A percentile compares a stretch with the other conserved stretches of the same genome.
Conservation (phyloP, 2,113 vertebrate species). For the Mohoua ochrocephala region DNA sequence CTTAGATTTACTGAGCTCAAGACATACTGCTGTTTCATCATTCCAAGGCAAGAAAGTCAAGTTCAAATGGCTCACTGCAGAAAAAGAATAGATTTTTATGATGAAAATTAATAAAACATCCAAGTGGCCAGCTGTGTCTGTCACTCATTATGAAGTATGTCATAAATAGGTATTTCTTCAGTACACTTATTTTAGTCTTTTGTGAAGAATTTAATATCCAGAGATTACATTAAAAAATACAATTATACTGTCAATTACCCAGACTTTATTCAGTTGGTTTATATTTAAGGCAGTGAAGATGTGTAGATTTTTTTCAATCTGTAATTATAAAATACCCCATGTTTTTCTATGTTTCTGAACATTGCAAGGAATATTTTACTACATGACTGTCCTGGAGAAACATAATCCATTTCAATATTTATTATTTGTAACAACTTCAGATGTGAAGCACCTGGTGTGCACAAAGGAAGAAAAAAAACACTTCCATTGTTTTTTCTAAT, state of each 20-base stretch:
- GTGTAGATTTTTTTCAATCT: background rate
- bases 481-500: constrained; percentile 30
- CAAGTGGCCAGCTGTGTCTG: background rate
- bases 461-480: constrained; percentile 53
- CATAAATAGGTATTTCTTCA: background rate
- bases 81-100: constrained; percentile 76
- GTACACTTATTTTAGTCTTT: background rate
- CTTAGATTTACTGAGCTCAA: background rate
- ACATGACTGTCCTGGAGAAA: background rate
- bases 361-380: background rate
- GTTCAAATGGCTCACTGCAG: background rate
- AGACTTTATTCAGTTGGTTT: constrained; percentile 5
- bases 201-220: background rate
- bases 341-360: background rate
- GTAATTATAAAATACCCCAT: background rate
- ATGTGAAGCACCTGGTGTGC: constrained; percentile 77
- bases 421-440: constrained; percentile 42
- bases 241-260: background rate
- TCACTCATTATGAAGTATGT: background rate
- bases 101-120: constrained; percentile 48
- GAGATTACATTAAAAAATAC: background rate
- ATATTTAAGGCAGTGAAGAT: constrained; percentile 71
- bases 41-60: background rate
- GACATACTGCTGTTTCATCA: background rate
- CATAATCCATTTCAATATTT: constrained; percentile 11